Evolutionary conservation across 2,113 vertebrate species (phyloP).

Genomic region (Indicator indicator): DNA sequence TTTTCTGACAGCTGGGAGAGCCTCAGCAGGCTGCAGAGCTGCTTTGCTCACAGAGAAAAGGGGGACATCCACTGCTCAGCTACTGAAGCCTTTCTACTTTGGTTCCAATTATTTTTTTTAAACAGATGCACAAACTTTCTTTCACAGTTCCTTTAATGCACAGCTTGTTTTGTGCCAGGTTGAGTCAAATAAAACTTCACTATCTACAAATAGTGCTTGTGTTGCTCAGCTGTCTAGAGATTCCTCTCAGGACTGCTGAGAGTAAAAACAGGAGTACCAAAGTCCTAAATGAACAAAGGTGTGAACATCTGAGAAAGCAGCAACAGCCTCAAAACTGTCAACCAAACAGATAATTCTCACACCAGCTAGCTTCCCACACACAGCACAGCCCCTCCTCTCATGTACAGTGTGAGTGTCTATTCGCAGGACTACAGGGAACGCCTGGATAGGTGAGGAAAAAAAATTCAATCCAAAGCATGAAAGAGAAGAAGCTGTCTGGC

Average conservation of each 20-base stretch:
- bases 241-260: background rate
- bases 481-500: background rate
- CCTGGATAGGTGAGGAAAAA: conserved; percentile 6
- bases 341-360: conserved; percentile 26
- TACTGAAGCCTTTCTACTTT: background rate
- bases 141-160: background rate
- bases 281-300: background rate
- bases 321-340: conserved; percentile 9
- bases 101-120: background rate
- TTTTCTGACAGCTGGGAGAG: conserved; percentile 34
- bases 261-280: background rate
- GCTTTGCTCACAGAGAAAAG: background rate
- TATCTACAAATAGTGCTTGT: background rate
- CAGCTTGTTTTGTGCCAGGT: background rate
- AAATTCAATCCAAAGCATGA: background rate
- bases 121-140: background rate
- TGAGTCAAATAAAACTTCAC: background rate
- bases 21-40: background rate
- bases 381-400: background rate
- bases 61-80: background rate
- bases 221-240: background rate
- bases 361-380: background rate
- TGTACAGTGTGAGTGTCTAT: background rate
- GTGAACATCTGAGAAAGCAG: background rate
- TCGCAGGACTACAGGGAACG: conserved; percentile 34